These are phyloP conservation scores for Gambelia wislizenii DNA, from an alignment of 2,797 vertebrate species.

Conservation along the genomic window DNA sequence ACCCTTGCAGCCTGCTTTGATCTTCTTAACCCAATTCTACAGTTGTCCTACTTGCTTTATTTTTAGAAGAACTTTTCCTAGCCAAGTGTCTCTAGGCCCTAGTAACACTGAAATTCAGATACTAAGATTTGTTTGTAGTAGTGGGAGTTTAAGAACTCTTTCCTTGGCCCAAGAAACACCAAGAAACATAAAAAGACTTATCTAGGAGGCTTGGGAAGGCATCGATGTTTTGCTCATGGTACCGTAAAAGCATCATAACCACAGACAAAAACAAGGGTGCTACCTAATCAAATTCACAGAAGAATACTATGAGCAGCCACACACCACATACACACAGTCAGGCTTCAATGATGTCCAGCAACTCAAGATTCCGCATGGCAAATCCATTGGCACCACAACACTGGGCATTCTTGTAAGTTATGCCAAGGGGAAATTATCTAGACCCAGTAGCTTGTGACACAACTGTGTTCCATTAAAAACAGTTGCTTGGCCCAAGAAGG, in stretches of 20 bases:
- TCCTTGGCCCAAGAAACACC: not conserved
- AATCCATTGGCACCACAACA: not conserved
- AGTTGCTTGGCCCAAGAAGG: not conserved
- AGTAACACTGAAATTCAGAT: not conserved
- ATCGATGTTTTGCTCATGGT: not conserved
- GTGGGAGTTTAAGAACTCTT: no score
- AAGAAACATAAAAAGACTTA: no score
- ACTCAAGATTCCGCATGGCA: not conserved
- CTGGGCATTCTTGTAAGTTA: not conserved
- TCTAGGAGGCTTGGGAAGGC: not conserved
- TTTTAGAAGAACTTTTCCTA: conserved; percentile 3
- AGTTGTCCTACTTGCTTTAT: not conserved
- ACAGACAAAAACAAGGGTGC: not conserved
- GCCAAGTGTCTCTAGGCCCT: not conserved
- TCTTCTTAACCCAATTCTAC: not conserved
- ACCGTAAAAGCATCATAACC: not conserved
- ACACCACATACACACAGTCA: no score
- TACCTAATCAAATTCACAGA: not conserved
- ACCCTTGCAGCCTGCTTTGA: not conserved
- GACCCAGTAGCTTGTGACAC: not conserved
- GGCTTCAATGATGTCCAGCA: not conserved
- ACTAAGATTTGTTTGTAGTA: not conserved
- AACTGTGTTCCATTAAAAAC: not conserved
- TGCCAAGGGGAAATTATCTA: not conserved
- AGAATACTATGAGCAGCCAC: not conserved